Evolutionary conservation across 2,797 vertebrate species (phyloP), one percentile per base, ranked within the genome.

Genomic region (Thamnophis elegans): DNA sequence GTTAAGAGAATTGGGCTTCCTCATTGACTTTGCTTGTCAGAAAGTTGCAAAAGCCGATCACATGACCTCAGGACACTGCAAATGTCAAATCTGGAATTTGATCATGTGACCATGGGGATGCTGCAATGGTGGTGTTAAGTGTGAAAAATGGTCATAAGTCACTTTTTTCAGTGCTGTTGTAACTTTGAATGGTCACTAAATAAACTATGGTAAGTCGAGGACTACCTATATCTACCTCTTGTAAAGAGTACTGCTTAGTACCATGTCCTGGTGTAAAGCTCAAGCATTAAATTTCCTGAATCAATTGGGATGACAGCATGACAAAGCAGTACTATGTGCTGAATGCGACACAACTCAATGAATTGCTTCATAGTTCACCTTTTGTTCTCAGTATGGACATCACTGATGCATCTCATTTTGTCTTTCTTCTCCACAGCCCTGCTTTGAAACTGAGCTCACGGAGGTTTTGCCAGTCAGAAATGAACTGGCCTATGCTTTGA

Each of bases 401-500:
- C 14, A 28, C 28, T 92, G 3, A 13, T 0, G 0, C 36, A n/a
- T 0, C 13, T 59, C 11, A 22, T 82, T n/a, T 59, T 36, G 9
- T 47, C 32, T 56, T 28, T 85, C 42, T n/a, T 22, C 22, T 54
- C 11, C 0, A n/a, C 95, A 98, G 97, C 91, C 96, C 0, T 6
- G 10, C 53, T 97, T 97, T 0, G 97, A 98, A 93, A 47, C 94
- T 0, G 94, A 97, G 85, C 4, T 97, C 18, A 93, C 96, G 0
- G 97, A 98, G 92, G 58, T 97, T 47, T 2, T 92, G 58, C 26
- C 96, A 36, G 92, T 92, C 89, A 97, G 94, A 93, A 94, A 92
- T 0, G 96, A 98, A 93, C 94, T 98, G 12, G 90, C 96, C 0
- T 36, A 94, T 16, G 94, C 97, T 0, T 94, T 98, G 54, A 97